Evolutionary conservation across 2,113 vertebrate species (phyloP).

Genomic region (Ceyx melanurus): DNA sequence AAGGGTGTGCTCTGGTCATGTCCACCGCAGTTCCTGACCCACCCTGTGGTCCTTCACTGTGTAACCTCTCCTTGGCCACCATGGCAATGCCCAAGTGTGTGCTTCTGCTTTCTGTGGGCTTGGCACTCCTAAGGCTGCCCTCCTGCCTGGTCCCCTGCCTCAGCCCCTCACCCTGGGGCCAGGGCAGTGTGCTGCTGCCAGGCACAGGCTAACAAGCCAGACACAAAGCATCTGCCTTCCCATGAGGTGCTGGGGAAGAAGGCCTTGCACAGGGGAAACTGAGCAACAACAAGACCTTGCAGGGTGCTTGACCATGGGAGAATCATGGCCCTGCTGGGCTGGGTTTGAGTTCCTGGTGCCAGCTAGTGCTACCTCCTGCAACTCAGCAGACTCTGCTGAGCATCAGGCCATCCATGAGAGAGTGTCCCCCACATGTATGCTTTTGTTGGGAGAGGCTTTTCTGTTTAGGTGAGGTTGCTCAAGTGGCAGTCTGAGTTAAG

Average conservation of each 20-base stretch:
- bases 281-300: background rate
- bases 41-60: fast-evolving
- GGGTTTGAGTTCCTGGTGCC: background rate
- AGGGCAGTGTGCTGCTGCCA: background rate
- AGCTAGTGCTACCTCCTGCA: background rate
- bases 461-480: background rate
- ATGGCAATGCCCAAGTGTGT: background rate
- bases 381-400: background rate
- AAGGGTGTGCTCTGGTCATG: background rate
- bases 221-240: background rate
- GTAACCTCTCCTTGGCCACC: background rate
- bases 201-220: background rate
- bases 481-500: background rate
- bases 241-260: background rate
- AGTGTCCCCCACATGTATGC: background rate
- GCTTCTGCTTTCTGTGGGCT: background rate
- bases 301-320: background rate
- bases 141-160: background rate
- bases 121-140: background rate
- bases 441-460: background rate
- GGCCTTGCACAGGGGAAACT: fast-evolving
- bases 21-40: background rate
- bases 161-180: background rate
- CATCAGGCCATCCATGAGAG: background rate
- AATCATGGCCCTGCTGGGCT: background rate